Percentiles rank a stretch among this genome's conserved stretches.
Evolutionary conservation across 1,140 invertebrate genomes (phyloP).

Genomic region (Eriosoma lanigerum): DNA sequence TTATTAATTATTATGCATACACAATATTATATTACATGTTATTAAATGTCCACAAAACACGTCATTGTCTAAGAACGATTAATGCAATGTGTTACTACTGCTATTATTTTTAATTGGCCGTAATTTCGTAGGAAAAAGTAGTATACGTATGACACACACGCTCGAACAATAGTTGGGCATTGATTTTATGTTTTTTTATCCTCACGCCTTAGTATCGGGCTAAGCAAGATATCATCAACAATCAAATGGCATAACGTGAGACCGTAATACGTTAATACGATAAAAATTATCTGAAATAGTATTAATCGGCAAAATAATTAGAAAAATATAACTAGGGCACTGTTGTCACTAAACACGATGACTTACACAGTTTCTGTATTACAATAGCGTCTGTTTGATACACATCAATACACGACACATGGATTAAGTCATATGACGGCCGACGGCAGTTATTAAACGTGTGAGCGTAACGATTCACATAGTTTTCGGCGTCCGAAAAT

Average conservation of each 20-base stretch:
- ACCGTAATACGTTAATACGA: too few relatives aligned
- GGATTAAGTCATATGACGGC: neutral
- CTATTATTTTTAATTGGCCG: conserved; percentile 7
- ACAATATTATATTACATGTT: too few relatives aligned
- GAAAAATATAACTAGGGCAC: neutral
- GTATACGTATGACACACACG: too few relatives aligned
- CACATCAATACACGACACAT: neutral
- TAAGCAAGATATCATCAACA: too few relatives aligned
- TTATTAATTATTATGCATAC: neutral
- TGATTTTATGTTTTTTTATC: neutral
- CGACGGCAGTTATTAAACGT: neutral
- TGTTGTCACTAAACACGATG: neutral
- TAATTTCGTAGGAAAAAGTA: neutral
- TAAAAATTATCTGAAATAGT: conserved; percentile 1
- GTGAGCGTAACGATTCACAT: neutral
- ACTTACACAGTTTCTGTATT: neutral
- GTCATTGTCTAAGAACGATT: neutral
- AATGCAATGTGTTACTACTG: neutral
- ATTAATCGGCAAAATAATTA: neutral
- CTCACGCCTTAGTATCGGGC: too few relatives aligned
- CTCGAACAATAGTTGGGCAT: too few relatives aligned
- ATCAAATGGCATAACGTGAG: too few relatives aligned
- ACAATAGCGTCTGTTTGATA: neutral
- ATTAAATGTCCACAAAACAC: neutral
- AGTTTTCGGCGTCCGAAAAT: neutral